phyloP scores from a whole-genome alignment of 2,113 vertebrate genomes.

The Urocynchramus pylzowi region DNA sequence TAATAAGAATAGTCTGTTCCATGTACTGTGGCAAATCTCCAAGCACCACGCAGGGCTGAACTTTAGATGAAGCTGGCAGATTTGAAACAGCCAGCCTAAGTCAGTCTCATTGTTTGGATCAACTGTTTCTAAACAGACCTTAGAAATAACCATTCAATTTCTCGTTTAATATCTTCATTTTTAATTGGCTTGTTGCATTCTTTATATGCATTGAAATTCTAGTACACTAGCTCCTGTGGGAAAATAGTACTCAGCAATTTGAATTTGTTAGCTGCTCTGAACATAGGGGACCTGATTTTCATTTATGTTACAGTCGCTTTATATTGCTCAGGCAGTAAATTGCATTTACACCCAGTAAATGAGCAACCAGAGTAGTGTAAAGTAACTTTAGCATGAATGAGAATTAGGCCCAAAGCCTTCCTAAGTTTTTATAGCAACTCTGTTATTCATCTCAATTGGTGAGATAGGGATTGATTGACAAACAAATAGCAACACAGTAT shows the following conservation, averaged over 20 bases:
- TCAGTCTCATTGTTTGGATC: constrained; percentile 27
- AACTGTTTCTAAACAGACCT: constrained; percentile 2
- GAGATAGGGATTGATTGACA: constrained; percentile 69
- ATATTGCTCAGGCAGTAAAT: constrained; percentile 55
- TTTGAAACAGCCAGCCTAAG: constrained; percentile 11
- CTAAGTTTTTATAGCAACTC: constrained; percentile 47
- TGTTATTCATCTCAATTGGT: constrained; percentile 69
- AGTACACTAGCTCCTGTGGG: constrained; percentile 17
- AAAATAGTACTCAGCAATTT: constrained; percentile 44
- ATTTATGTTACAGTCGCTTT: constrained; percentile 49
- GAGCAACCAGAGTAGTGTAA: constrained; percentile 22
- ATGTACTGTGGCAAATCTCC: background rate
- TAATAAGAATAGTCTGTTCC: background rate
- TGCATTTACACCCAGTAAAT: constrained; percentile 51
- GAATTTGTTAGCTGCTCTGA: constrained; percentile 49
- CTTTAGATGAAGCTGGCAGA: constrained; percentile 10
- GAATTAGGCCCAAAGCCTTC: constrained; percentile 58
- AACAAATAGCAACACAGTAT: constrained; percentile 32
- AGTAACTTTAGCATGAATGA: constrained; percentile 35
- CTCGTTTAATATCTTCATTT: constrained; percentile 46
- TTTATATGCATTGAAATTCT: constrained; percentile 46
- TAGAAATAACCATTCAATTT: constrained; percentile 49
- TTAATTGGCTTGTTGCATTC: constrained; percentile 55
- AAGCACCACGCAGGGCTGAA: background rate
- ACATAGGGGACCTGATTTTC: constrained; percentile 54